Base-by-base conservation (phyloP, 2,113 vertebrate genomes). In the Phasianus colchicus region DNA sequence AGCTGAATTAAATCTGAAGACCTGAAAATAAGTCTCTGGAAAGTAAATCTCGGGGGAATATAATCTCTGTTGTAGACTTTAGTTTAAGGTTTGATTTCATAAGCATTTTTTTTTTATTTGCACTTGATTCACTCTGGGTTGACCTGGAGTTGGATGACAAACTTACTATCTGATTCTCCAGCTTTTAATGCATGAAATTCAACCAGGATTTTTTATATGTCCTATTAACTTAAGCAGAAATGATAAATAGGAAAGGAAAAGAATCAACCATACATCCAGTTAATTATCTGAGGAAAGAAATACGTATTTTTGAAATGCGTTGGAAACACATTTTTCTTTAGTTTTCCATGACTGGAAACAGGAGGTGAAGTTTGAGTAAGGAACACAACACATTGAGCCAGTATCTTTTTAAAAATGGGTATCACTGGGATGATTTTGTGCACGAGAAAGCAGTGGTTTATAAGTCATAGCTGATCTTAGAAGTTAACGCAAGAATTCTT, bases 231-330 rank as follows among this genome's bases (percentile, higher is more conserved):
- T 73, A 66, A 79, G 34, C 11, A 84, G 54, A 90, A 93, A 5
- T 76, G 54, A 92, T 66, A 79, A 66, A 85, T 63, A 6, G 25
- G n/a, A 55, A 74, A 67, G 21, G 48, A 57, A 47, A 47, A 57
- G 42, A 86, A 32, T 32, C 61, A 79, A 19, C 24, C 19, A 75
- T 90, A 36, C 25, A 74, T 77, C 58, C 61, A 74, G 57, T 66
- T 91, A 96, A 93, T 86, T 76, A 93, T 67, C 89, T 83, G 74
- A 87, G 52, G 63, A 93, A 94, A 96, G 48, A 94, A 85, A 86
- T 83, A 92, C 22, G 70, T 66, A 83, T 74, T 75, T 90, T 81
- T 88, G 85, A 80, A 72, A 66, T 61, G 11, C 29, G 11, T 85
- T 87, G 27, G 67, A 92, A 95, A 57, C 4, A 45, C 2, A 72